A percentile compares a stretch with the other conserved stretches of the same genome.
phyloP scores from a whole-genome alignment of 2,113 vertebrate species.

The Regulus satrapa region DNA sequence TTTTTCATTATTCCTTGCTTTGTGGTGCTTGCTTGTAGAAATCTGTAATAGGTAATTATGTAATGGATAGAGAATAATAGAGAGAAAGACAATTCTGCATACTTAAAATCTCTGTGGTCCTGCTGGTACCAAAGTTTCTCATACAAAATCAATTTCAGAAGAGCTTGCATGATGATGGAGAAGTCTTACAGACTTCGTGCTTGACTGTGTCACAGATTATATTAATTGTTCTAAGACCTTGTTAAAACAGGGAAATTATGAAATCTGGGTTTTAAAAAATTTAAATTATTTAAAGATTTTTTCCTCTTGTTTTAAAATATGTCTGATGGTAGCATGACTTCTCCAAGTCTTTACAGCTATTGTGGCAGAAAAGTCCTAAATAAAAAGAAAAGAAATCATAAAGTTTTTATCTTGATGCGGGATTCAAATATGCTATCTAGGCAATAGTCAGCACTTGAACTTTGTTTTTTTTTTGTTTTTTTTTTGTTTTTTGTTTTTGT shows the following conservation, averaged over 20 bases:
- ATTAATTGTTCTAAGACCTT: neutral
- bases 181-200: neutral
- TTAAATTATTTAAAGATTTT: neutral
- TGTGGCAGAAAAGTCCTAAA: neutral
- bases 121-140: neutral
- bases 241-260: neutral
- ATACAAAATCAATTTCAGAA: neutral
- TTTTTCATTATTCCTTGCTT: neutral
- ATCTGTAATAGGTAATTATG: neutral
- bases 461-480: neutral
- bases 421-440: neutral
- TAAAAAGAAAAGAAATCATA: neutral
- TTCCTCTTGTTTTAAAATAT: neutral
- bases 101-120: neutral
- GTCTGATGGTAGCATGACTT: neutral
- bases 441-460: neutral
- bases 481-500: too few relatives aligned
- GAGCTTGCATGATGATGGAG: neutral
- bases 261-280: fast-evolving
- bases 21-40: neutral
- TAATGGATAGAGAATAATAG: neutral
- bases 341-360: neutral
- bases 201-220: neutral
- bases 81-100: neutral
- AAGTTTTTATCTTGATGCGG: neutral